Evolutionary conservation across 2,113 vertebrate species (phyloP).

Genomic region (Lycaon pictus): DNA sequence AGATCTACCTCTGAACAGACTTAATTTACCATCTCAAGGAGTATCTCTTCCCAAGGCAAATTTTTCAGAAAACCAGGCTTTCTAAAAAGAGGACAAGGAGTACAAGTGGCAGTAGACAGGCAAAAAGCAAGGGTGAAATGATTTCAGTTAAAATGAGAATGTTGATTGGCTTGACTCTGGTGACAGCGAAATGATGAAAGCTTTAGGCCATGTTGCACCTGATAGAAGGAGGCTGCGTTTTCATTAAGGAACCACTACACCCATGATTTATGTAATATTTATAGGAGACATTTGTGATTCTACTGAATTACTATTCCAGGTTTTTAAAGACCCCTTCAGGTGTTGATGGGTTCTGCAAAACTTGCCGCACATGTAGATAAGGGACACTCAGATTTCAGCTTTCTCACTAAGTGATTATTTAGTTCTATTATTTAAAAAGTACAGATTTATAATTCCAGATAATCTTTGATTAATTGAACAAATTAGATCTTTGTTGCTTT

Average conservation of each 20-base stretch:
- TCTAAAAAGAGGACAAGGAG: neutral
- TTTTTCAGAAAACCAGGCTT: neutral
- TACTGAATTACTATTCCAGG: neutral
- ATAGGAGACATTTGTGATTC: neutral
- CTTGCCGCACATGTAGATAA: neutral
- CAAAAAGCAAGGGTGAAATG: neutral
- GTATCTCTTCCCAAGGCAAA: neutral
- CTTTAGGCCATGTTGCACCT: neutral
- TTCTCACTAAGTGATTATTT: neutral
- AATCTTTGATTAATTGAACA: neutral
- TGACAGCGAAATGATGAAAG: neutral
- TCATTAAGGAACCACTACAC: neutral
- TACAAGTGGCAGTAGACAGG: neutral
- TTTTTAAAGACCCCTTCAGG: neutral
- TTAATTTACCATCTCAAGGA: neutral
- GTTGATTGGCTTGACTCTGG: neutral
- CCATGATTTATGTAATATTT: conserved; percentile 34
- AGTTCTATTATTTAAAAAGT: neutral
- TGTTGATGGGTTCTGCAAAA: neutral
- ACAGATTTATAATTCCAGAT: neutral
- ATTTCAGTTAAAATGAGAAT: conserved; percentile 32
- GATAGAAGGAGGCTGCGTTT: conserved; percentile 10
- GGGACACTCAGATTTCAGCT: neutral
- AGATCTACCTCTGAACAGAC: neutral
- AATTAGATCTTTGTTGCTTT: conserved; percentile 18